Percentiles rank a stretch among this genome's conserved stretches.
These are phyloP conservation scores for Tenodera sinensis DNA, from an alignment of 2,888 invertebrate genomes.

Conservation along the genomic window DNA sequence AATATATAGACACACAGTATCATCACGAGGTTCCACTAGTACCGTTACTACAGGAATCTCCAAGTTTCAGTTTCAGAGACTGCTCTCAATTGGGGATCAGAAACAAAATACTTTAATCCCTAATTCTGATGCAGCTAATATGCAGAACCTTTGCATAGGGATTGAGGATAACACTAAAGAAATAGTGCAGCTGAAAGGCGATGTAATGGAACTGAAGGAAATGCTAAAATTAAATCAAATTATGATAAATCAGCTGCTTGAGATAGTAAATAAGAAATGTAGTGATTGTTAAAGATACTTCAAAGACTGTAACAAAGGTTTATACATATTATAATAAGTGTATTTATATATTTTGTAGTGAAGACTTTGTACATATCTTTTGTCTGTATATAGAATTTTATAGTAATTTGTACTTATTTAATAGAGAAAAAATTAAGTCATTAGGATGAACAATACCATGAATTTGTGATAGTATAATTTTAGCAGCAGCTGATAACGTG, in stretches of 20 bases:
- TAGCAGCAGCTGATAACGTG: no score
- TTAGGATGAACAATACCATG: no score
- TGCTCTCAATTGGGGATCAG: neutral
- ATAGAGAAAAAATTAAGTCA: no score
- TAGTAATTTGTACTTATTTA: no score
- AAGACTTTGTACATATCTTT: no score
- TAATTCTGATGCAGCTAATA: neutral
- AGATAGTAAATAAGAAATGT: conserved; percentile 13
- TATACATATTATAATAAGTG: neutral
- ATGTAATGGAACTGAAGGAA: conserved; percentile 19
- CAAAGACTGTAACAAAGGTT: neutral
- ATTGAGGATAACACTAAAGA: conserved; percentile 7
- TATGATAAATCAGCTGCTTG: conserved; percentile 17
- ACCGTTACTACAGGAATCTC: neutral
- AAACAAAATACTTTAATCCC: neutral
- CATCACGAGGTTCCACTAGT: conserved; percentile 42
- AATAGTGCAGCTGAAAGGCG: neutral
- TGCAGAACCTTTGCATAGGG: neutral
- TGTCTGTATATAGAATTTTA: no score
- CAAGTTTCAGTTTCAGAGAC: neutral
- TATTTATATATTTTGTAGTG: neutral
- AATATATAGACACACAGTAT: conserved; percentile 33
- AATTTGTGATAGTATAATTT: no score
- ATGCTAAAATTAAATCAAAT: neutral
- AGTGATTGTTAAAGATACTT: conserved; percentile 3